Evolutionary conservation across 2,797 vertebrate species (phyloP).

Genomic region (Tamandua tetradactyla): DNA sequence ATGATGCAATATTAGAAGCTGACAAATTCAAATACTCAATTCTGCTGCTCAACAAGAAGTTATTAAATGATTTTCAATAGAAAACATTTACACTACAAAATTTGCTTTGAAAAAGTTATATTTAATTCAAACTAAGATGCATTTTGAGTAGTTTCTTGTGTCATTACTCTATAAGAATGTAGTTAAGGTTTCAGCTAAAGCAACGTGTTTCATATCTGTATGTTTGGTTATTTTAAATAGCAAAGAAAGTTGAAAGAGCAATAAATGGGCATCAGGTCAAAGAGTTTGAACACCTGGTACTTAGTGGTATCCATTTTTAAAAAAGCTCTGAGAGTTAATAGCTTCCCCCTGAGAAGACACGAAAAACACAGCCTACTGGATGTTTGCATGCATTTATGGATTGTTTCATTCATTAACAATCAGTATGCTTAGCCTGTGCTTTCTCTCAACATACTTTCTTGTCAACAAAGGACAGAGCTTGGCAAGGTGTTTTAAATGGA

Average conservation of each 20-base stretch:
- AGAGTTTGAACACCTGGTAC: conserved; percentile 36
- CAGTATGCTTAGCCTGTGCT: not conserved
- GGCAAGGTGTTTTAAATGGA: conserved; percentile 2
- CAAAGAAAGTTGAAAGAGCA: conserved; percentile 33
- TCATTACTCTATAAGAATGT: conserved; percentile 26
- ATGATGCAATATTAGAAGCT: not conserved
- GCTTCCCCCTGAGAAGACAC: conserved; percentile 54
- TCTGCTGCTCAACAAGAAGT: not conserved
- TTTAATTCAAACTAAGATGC: not conserved
- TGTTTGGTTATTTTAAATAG: conserved; percentile 40
- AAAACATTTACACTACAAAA: not conserved
- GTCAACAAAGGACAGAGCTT: not conserved
- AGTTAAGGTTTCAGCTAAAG: conserved; percentile 23
- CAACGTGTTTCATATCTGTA: not conserved
- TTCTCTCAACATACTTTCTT: conserved; percentile 45
- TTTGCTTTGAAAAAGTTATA: conserved; percentile 30
- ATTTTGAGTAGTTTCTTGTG: not conserved
- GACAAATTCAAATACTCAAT: not conserved
- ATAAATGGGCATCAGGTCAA: not conserved
- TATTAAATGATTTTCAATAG: not conserved
- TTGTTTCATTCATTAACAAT: conserved; percentile 65
- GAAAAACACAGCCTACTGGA: conserved; percentile 15
- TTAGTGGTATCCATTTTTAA: conserved; percentile 38
- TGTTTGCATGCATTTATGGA: conserved; percentile 58
- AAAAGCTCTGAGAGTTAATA: conserved; percentile 59